phyloP scores from a whole-genome alignment of 2,113 vertebrate genomes.

The Antechinus flavipes region DNA sequence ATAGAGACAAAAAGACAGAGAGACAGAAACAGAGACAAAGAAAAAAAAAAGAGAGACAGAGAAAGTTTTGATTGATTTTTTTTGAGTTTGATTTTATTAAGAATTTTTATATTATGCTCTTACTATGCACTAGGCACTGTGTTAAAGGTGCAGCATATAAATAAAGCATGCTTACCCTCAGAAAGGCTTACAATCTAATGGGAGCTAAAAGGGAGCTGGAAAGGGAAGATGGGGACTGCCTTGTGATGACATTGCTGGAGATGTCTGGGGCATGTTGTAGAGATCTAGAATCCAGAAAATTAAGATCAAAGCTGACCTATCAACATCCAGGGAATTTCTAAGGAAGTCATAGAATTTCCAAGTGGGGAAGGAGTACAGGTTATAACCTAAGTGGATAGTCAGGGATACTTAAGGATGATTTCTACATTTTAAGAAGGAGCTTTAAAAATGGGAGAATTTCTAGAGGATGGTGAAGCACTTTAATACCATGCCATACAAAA shows the following conservation, averaged over 20 bases:
- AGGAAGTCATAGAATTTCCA: background rate
- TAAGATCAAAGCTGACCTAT: background rate
- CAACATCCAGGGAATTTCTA: background rate
- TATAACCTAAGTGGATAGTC: background rate
- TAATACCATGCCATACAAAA: background rate
- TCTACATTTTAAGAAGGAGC: background rate
- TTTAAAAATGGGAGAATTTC: background rate
- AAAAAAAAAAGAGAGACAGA: no score
- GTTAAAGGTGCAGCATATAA: background rate
- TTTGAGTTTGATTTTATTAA: background rate
- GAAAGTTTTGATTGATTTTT: no score
- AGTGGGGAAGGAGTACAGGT: background rate
- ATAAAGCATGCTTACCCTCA: background rate
- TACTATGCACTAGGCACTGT: background rate
- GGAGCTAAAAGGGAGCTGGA: background rate
- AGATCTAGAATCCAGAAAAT: background rate
- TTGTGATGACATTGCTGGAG: background rate
- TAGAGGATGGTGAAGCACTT: background rate
- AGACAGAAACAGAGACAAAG: no score
- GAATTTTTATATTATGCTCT: background rate
- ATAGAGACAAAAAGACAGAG: background rate
- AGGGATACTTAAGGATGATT: background rate
- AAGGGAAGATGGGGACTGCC: background rate
- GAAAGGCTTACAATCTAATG: background rate
- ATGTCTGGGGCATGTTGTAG: background rate